phyloP scores from a whole-genome alignment of 2,888 invertebrate genomes.

The Nemotelus pantherinus region DNA sequence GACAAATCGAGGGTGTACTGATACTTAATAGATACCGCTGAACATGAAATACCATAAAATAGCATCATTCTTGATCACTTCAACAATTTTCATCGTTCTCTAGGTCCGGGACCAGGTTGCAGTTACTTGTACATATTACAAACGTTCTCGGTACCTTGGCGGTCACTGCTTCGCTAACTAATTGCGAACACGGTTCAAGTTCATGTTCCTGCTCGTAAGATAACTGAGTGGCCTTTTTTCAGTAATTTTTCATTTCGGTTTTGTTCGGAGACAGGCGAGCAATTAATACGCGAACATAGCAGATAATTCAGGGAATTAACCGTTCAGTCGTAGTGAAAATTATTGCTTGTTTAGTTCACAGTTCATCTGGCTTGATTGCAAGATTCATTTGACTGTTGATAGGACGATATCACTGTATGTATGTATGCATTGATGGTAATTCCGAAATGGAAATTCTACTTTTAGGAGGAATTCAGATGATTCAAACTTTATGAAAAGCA shows the following conservation, averaged over 20 bases:
- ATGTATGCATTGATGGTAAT: too few relatives aligned
- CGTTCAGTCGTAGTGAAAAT: constrained; percentile 10
- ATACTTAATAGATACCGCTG: not conserved
- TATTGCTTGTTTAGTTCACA: constrained; percentile 8
- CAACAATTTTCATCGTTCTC: constrained; percentile 27
- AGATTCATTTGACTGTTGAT: too few relatives aligned
- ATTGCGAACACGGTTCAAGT: constrained; percentile 43
- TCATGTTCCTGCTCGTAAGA: constrained; percentile 41
- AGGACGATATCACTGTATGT: too few relatives aligned
- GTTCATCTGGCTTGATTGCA: not conserved
- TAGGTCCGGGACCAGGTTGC: constrained; percentile 17
- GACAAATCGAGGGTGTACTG: not conserved
- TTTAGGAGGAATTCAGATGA: too few relatives aligned
- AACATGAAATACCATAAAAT: not conserved
- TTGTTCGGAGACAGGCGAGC: constrained; percentile 25
- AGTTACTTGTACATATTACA: not conserved
- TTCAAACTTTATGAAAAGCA: too few relatives aligned
- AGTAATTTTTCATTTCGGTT: constrained; percentile 35
- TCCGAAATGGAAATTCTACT: too few relatives aligned
- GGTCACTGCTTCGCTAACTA: constrained; percentile 20
- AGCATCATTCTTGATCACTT: constrained; percentile 29
- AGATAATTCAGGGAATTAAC: constrained; percentile 42
- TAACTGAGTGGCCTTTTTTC: constrained; percentile 28
- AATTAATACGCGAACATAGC: constrained; percentile 40
- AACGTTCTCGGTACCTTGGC: not conserved